Percentiles rank a stretch among this genome's conserved stretches.
These are phyloP conservation scores for Nothobranchius furzeri DNA, from an alignment of 2,113 vertebrate genomes.

Conservation along the genomic window DNA sequence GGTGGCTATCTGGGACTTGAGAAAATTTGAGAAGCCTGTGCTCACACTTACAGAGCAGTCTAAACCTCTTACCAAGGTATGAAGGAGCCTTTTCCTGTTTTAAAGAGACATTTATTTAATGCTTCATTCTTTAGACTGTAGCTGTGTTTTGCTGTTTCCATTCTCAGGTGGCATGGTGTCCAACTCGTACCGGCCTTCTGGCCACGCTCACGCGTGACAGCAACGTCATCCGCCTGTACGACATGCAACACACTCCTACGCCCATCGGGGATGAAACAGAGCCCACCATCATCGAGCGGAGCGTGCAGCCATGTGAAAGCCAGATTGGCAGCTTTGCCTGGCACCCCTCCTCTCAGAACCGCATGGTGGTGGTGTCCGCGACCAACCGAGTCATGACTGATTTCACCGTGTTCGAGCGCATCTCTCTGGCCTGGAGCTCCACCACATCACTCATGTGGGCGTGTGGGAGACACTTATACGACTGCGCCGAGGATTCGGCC, in stretches of 20 bases:
- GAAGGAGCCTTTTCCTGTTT: too few relatives aligned
- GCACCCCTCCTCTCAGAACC: conserved; percentile 96
- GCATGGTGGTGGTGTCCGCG: conserved; percentile 96
- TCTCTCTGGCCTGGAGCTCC: conserved; percentile 97
- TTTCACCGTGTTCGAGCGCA: conserved; percentile 98
- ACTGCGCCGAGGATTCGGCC: conserved; percentile 88
- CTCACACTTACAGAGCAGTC: conserved; percentile 94
- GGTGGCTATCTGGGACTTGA: conserved; percentile 98
- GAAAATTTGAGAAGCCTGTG: conserved; percentile 98
- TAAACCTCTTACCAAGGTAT: conserved; percentile 91
- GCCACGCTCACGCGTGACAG: conserved; percentile 96
- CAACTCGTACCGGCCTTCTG: conserved; percentile 92
- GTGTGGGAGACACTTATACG: conserved; percentile 93
- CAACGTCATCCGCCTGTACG: conserved; percentile 94
- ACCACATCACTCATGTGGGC: conserved; percentile 96
- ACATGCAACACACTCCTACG: conserved; percentile 98
- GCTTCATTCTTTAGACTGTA: neutral
- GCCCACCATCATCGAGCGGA: conserved; percentile 96
- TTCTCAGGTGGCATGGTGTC: conserved; percentile 90
- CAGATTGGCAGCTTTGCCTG: conserved; percentile 96
- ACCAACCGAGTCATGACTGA: conserved; percentile 94
- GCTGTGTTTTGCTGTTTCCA: neutral
- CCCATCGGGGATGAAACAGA: conserved; percentile 97
- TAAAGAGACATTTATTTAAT: neutral
- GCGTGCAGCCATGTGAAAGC: conserved; percentile 93